Evolutionary conservation across 1,140 invertebrate genomes (phyloP).

Genomic region (Gryon sp.): DNA sequence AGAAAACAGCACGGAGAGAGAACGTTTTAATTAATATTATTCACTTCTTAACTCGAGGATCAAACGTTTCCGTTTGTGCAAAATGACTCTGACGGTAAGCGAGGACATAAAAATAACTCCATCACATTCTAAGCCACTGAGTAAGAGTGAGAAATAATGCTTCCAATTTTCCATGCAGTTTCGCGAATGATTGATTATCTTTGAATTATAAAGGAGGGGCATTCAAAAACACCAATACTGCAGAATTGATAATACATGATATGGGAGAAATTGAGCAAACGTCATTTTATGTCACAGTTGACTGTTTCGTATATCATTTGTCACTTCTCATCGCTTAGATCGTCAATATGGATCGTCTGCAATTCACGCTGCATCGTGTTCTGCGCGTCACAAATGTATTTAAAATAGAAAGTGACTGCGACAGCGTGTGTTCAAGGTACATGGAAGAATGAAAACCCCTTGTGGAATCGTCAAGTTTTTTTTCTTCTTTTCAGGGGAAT

Average conservation of each 20-base stretch:
- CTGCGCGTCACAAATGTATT: constrained; percentile 71
- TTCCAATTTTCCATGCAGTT: constrained; percentile 24
- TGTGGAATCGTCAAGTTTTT: constrained; percentile 57
- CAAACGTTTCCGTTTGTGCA: constrained; percentile 68
- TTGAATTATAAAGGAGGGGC: constrained; percentile 7
- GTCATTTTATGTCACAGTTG: constrained; percentile 41
- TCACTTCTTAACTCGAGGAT: constrained; percentile 75
- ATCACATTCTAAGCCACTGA: not conserved
- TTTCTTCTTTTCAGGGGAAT: constrained; percentile 72
- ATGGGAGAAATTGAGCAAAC: constrained; percentile 28
- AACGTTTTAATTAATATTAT: constrained; percentile 79
- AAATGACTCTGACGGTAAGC: constrained; percentile 13
- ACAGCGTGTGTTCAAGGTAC: constrained; percentile 23
- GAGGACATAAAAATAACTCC: constrained; percentile 25
- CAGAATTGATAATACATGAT: constrained; percentile 25
- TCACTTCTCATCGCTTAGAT: constrained; percentile 71
- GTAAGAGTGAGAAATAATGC: not conserved
- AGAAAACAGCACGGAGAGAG: constrained; percentile 69
- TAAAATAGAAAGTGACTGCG: constrained; percentile 64
- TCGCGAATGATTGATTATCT: constrained; percentile 32
- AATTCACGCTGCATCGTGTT: constrained; percentile 64
- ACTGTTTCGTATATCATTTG: constrained; percentile 73
- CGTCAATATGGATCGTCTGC: constrained; percentile 70
- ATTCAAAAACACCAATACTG: constrained; percentile 31
- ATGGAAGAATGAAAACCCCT: constrained; percentile 53